A percentile compares a stretch with the other conserved stretches of the same genome.
Evolutionary conservation across 2,888 invertebrate species (phyloP).

Genomic region (Macrosoma leucophasiata): DNA sequence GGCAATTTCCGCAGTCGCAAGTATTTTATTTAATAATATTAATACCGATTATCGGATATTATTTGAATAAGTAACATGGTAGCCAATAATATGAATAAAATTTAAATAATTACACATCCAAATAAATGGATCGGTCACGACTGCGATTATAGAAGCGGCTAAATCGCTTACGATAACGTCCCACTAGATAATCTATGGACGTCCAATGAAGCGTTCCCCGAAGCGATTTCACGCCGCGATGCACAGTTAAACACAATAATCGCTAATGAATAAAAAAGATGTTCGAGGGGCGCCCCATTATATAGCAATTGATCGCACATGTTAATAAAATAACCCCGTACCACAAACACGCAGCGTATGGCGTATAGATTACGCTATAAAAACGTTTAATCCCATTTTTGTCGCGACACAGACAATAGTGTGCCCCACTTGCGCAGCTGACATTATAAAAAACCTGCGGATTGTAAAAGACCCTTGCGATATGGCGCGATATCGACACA

Average conservation of each 20-base stretch:
- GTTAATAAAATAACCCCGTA: constrained; percentile 24
- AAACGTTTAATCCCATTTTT: constrained; percentile 49
- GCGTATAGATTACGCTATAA: constrained; percentile 34
- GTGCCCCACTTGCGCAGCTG: constrained; percentile 65
- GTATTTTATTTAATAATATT: too few relatives aligned
- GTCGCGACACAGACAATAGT: constrained; percentile 41
- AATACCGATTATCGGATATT: constrained; percentile 5
- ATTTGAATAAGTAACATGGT: constrained; percentile 6
- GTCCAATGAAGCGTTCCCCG: constrained; percentile 49
- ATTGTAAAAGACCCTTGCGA: constrained; percentile 25
- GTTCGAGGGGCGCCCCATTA: constrained; percentile 37
- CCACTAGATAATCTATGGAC: constrained; percentile 40
- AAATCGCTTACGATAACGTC: constrained; percentile 18
- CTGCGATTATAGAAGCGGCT: constrained; percentile 27
- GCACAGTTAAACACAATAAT: constrained; percentile 53
- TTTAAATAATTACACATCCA: constrained; percentile 29
- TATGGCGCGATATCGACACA: constrained; percentile 20
- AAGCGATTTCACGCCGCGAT: constrained; percentile 59
- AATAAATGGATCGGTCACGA: constrained; percentile 52
- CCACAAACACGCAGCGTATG: constrained; percentile 18
- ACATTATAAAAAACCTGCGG: constrained; percentile 49
- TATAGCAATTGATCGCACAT: constrained; percentile 33
- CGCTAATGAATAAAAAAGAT: constrained; percentile 60
- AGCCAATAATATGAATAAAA: constrained; percentile 15
- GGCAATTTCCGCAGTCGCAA: too few relatives aligned